Base-by-base conservation (phyloP, 2,888 invertebrate species). In the Macrophya annulata region DNA sequence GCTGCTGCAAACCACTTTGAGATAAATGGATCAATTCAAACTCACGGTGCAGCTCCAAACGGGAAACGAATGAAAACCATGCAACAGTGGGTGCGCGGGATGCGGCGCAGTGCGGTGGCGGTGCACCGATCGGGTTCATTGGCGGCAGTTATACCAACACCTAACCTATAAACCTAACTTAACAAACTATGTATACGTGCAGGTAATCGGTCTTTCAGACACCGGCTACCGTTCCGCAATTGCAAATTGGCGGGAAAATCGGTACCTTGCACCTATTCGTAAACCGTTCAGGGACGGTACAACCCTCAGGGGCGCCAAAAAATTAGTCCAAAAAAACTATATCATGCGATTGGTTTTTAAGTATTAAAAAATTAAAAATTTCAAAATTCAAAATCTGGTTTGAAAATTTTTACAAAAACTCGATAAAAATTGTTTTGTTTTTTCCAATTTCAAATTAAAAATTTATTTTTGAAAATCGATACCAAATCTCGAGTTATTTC, bases 201-300 rank as follows among this genome's bases (percentile, higher is more conserved):
- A 31, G 77, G 37, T 77, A 77, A 77, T 77, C 77, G 77, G 51
- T 37, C 25, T 55, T 37, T 48, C 77, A 51, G 77, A 76, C 55
- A 55, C 77, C 55, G n/a, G 43, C 76, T 77, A 77, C 77, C 55
- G 77, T 77, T 51, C 51, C 17, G 15, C 51, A 17, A 37, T 77
- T 77, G 15, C 17, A 77, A 77, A 77, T 77, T 55, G 77, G 77
- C 55, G 77, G 77, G 51, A 77, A 77, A 77, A 77, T 55, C 77
- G 31, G 10, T 45, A 43, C 43, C n/a, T 43, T 10, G 4, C n/a
- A n/a, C 45, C 43, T 45, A 43, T 74, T 45, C 45, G 0, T 31
- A 4, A 31, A 25, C 21, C 25, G 5, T 17, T 31, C 51, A 76
- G 25, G 48, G 43, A 4, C 40, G 40, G 17, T 1, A 15, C 1